phyloP scores from a whole-genome alignment of 2,113 vertebrate species.

The Tachuris rubrigastra region DNA sequence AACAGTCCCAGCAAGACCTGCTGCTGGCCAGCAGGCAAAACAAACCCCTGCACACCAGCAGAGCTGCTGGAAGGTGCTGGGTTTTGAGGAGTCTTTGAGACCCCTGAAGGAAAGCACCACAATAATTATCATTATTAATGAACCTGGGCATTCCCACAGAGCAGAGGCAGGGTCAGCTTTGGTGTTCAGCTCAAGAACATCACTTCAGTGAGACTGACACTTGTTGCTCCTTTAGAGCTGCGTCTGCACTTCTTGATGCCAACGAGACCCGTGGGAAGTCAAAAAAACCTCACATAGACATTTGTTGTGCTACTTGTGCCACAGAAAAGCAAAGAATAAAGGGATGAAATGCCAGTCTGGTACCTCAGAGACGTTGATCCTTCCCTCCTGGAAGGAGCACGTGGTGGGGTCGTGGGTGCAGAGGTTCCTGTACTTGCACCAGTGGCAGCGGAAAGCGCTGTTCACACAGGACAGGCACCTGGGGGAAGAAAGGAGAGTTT shows the following conservation, averaged over 20 bases:
- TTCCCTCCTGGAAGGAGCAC: constrained; percentile 97
- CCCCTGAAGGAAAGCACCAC: neutral
- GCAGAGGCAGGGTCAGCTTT: neutral
- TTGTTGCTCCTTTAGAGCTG: neutral
- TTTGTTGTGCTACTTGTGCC: rapidly evolving
- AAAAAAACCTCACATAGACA: rapidly evolving
- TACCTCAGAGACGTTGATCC: constrained; percentile 96
- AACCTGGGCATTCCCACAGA: neutral
- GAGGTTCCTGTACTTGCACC: constrained; percentile 98
- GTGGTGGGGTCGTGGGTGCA: constrained; percentile 97
- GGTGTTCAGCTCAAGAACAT: neutral
- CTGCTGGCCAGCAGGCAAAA: neutral
- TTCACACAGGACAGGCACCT: constrained; percentile 98
- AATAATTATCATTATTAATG: neutral
- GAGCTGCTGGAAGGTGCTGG: neutral
- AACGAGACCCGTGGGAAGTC: rapidly evolving
- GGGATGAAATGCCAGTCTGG: rapidly evolving
- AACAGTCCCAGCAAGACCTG: neutral
- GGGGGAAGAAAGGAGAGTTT: neutral
- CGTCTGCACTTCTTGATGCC: rapidly evolving
- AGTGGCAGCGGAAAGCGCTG: constrained; percentile 97
- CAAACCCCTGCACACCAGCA: neutral
- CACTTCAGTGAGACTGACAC: neutral
- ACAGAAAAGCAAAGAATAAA: rapidly evolving
- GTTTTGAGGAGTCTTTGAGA: neutral